Base-by-base conservation (phyloP, 2,113 vertebrate genomes). In the Silurus meridionalis region DNA sequence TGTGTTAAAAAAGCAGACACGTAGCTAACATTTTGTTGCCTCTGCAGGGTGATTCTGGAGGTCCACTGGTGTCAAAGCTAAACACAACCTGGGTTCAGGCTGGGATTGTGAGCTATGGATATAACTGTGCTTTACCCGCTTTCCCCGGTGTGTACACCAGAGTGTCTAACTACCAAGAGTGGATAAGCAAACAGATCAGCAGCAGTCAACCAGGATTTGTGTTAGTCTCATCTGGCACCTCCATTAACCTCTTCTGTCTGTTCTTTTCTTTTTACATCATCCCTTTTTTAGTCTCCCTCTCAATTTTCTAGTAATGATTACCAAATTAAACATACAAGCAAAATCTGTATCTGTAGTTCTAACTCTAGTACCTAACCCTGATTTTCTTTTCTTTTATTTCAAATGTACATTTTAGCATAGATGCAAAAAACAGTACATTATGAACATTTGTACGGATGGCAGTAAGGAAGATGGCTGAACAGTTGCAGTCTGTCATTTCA, bases 31-130 rank as follows among this genome's bases (percentile, higher is more conserved):
- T 37, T 37, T 78, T 37, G 37, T 37, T 37, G 37, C 37, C 37
- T 37, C 37, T 37, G 37, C 37, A 37, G 37, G 37, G 37, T 37
- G 37, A 37, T 37, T 37, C 37, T 37, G 37, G 37, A 37, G 37
- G 37, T 37, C 37, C 37, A 37, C 37, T 37, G 37, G 37, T 37
- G 37, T 37, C 37, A 37, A 37, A 37, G 37, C 37, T 37, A 37
- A 37, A 37, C 37, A 37, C 37, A 37, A 37, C 37, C 37, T 37
- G 37, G 37, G 93, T 96, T 87, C 95, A 96, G 83, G 93, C 90
- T 84, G 96, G 96, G 72, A 93, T 96, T 84, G 95, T 97, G 83
- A 97, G 95, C 93, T 97, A 95, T 92, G 96, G 96, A 86, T 85
- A 92, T 0, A 92, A 95, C 84, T 96, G 96, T 87, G 95, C 92